A percentile compares a stretch with the other conserved stretches of the same genome.
Evolutionary conservation across 2,113 vertebrate genomes (phyloP).

Genomic region (Thymallus thymallus): DNA sequence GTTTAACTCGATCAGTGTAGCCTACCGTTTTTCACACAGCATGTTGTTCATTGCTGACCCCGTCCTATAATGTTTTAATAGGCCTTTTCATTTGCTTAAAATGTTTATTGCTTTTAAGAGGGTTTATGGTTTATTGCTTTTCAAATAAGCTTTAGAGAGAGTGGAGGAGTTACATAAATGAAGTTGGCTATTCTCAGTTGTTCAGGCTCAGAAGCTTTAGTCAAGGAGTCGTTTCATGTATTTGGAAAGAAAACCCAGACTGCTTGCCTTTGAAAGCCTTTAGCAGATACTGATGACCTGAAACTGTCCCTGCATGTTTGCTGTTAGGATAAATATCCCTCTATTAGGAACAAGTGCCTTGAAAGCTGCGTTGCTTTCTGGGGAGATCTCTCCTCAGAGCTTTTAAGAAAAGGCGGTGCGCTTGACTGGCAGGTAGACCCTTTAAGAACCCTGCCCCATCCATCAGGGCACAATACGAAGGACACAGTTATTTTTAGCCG

Average conservation of each 20-base stretch:
- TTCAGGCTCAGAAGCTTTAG: constrained; percentile 22
- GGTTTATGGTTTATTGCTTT: constrained; percentile 22
- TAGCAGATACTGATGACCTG: constrained; percentile 46
- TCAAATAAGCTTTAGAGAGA: constrained; percentile 12
- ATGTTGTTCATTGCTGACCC: constrained; percentile 15
- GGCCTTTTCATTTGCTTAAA: constrained; percentile 43
- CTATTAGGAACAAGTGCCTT: constrained; percentile 60
- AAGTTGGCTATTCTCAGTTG: neutral
- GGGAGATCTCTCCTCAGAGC: constrained; percentile 29
- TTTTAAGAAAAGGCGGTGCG: constrained; percentile 14
- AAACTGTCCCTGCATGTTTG: constrained; percentile 8
- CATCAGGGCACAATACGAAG: constrained; percentile 1
- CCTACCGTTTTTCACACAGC: constrained; percentile 28
- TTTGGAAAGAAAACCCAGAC: no score
- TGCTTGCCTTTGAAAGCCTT: neutral
- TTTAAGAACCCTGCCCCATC: neutral
- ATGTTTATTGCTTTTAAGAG: constrained; percentile 13
- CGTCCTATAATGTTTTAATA: constrained; percentile 28
- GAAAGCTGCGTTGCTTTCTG: constrained; percentile 42
- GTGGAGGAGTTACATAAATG: neutral
- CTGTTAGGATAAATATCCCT: constrained; percentile 49
- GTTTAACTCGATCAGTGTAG: constrained; percentile 46
- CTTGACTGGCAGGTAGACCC: constrained; percentile 5
- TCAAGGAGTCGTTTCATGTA: constrained; percentile 31
- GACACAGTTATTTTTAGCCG: constrained; percentile 38